These are phyloP conservation scores for Sphaeridia pumilis DNA, from an alignment of 2,888 invertebrate species.

Conservation along the genomic window DNA sequence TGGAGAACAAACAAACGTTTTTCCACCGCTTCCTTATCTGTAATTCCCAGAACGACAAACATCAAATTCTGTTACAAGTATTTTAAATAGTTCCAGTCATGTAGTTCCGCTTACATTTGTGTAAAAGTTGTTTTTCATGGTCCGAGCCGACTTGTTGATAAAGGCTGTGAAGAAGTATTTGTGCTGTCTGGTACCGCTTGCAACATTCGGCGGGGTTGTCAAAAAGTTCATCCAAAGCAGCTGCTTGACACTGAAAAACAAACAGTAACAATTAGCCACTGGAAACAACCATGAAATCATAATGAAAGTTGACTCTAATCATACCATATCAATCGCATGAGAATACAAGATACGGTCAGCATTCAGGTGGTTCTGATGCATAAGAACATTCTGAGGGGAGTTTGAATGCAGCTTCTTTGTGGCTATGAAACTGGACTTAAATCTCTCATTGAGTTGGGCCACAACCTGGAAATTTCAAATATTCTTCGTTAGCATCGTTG, in stretches of 20 bases:
- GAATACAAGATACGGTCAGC: conserved; percentile 95
- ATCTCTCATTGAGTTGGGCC: conserved; percentile 34
- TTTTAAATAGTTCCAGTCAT: too few species aligned
- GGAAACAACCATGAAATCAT: too few species aligned
- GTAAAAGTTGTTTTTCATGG: conserved; percentile 73
- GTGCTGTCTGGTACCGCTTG: conserved; percentile 92
- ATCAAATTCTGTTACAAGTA: too few species aligned
- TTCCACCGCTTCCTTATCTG: conserved; percentile 95
- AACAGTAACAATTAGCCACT: too few species aligned
- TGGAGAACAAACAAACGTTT: conserved; percentile 76
- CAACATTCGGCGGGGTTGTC: conserved; percentile 90
- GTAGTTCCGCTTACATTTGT: conserved; percentile 89
- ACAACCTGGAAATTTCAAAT: conserved; percentile 26
- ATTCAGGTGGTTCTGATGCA: conserved; percentile 44
- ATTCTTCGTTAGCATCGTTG: too few species aligned
- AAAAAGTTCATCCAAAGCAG: conserved; percentile 92
- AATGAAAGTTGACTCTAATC: too few species aligned
- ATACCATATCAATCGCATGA: conserved; percentile 93
- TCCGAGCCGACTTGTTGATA: conserved; percentile 86
- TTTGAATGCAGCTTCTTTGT: conserved; percentile 36
- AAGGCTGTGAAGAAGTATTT: conserved; percentile 91
- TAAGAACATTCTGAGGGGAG: conserved; percentile 31
- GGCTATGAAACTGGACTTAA: conserved; percentile 35
- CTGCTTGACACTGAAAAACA: conserved; percentile 76
- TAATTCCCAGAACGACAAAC: too few species aligned